These are phyloP conservation scores for Hycleus phaleratus DNA, from an alignment of 1,140 invertebrate species.

Conservation along the genomic window DNA sequence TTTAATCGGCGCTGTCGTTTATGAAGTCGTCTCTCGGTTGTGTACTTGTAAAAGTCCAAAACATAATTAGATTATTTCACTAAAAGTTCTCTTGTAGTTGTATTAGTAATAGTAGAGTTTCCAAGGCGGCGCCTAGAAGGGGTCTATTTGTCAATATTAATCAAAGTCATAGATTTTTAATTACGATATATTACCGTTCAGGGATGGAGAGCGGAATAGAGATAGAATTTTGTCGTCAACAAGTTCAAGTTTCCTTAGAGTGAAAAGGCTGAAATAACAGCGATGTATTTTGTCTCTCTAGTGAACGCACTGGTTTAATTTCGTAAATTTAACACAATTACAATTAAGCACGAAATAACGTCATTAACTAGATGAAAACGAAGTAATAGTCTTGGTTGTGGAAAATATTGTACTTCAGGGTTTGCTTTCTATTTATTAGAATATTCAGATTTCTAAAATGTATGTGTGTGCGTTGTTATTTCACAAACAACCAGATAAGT, in stretches of 20 bases:
- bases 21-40: slow-evolving; percentile 10
- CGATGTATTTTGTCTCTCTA: too few relatives aligned
- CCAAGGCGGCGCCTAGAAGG: neutral
- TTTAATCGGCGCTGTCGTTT: slow-evolving; percentile 11
- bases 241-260: slow-evolving; percentile 12
- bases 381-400: neutral
- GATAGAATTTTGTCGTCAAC: slow-evolving; percentile 11
- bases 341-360: slow-evolving; percentile 24
- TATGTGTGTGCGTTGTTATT: too few relatives aligned
- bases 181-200: slow-evolving; percentile 15
- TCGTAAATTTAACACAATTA: slow-evolving; percentile 24
- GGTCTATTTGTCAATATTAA: slow-evolving; percentile 15
- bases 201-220: slow-evolving; percentile 9
- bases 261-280: too few relatives aligned
- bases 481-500: too few relatives aligned
- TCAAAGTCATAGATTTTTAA: slow-evolving; percentile 18
- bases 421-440: too few relatives aligned
- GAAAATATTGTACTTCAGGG: too few relatives aligned
- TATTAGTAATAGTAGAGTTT: too few relatives aligned
- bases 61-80: slow-evolving; percentile 8
- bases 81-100: neutral
- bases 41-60: slow-evolving; percentile 10
- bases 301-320: slow-evolving; percentile 21
- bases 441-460: too few relatives aligned
- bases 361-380: slow-evolving; percentile 21